A percentile compares a stretch with the other conserved stretches of the same genome.
These are phyloP conservation scores for Ceratina calcarata DNA, from an alignment of 1,140 invertebrate genomes.

Conservation along the genomic window DNA sequence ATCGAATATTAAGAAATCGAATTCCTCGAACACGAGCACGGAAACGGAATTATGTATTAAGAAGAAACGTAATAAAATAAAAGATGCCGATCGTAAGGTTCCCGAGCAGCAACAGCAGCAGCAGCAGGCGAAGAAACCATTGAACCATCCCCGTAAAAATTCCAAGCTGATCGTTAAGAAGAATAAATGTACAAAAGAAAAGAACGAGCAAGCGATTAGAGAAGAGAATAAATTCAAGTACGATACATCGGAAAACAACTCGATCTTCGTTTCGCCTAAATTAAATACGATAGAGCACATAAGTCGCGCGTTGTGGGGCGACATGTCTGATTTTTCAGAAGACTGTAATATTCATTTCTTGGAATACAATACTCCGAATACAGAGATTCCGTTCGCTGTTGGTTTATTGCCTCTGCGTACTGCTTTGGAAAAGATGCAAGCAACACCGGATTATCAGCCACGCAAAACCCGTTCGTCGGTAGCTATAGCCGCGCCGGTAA, in stretches of 20 bases:
- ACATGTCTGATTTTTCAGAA: slow-evolving; percentile 76
- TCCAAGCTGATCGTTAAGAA: slow-evolving; percentile 60
- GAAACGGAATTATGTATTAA: slow-evolving; percentile 38
- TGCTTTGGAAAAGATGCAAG: slow-evolving; percentile 79
- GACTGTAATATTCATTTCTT: slow-evolving; percentile 64
- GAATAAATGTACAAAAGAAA: slow-evolving; percentile 49
- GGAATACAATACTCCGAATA: slow-evolving; percentile 70
- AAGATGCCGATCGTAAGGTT: slow-evolving; percentile 66
- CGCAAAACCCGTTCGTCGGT: slow-evolving; percentile 79
- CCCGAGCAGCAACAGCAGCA: slow-evolving; percentile 59
- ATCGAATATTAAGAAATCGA: slow-evolving; percentile 54
- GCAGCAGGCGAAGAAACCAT: slow-evolving; percentile 46
- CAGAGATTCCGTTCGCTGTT: slow-evolving; percentile 80
- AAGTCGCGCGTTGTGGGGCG: slow-evolving; percentile 76
- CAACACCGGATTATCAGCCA: slow-evolving; percentile 79
- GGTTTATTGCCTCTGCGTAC: slow-evolving; percentile 78
- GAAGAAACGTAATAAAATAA: slow-evolving; percentile 66
- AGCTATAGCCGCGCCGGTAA: slow-evolving; percentile 49
- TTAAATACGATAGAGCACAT: slow-evolving; percentile 69
- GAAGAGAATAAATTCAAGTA: slow-evolving; percentile 45
- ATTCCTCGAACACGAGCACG: slow-evolving; percentile 51
- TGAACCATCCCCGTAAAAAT: slow-evolving; percentile 60
- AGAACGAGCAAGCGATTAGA: slow-evolving; percentile 48
- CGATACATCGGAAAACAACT: slow-evolving; percentile 50
- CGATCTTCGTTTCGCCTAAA: slow-evolving; percentile 28